These are phyloP conservation scores for Nansenia antarctica DNA, from an alignment of 2,113 vertebrate species.

Conservation along the genomic window DNA sequence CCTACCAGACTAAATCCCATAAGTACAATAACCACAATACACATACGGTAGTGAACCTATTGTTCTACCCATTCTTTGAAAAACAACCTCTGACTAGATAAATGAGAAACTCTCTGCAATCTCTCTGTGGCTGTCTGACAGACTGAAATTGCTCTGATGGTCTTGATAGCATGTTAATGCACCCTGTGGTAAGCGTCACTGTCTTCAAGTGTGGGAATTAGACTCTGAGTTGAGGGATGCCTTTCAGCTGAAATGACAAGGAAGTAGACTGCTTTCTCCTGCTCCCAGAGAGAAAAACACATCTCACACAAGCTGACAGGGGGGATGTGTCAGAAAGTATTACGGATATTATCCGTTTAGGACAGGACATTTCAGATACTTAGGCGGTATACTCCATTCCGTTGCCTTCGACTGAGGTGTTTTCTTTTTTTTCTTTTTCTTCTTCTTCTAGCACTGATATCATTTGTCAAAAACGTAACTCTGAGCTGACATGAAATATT, in stretches of 20 bases:
- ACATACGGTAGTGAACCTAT: conserved; percentile 64
- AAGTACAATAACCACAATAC: conserved; percentile 60
- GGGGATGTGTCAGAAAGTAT: conserved; percentile 70
- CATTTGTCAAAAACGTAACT: conserved; percentile 65
- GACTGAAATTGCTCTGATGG: conserved; percentile 69
- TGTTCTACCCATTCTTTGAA: conserved; percentile 49
- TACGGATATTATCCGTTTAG: conserved; percentile 68
- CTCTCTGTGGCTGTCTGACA: conserved; percentile 67
- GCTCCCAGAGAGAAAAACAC: conserved; percentile 40
- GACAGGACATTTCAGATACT: conserved; percentile 70
- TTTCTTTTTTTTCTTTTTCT: neutral
- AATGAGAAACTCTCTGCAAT: conserved; percentile 59
- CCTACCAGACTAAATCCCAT: neutral
- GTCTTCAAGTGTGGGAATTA: conserved; percentile 73
- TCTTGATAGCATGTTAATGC: conserved; percentile 72
- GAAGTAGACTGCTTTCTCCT: conserved; percentile 68
- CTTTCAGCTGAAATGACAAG: conserved; percentile 71
- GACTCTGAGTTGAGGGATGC: conserved; percentile 64
- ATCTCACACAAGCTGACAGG: conserved; percentile 54
- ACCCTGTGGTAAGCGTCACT: conserved; percentile 50
- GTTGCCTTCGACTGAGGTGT: conserved; percentile 41
- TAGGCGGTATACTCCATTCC: conserved; percentile 55
- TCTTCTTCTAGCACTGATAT: conserved; percentile 50
- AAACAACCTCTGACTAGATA: conserved; percentile 53
- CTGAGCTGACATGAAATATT: conserved; percentile 53